Base-by-base conservation (phyloP, 1,140 invertebrate genomes). In the Pectinophora gossypiella region DNA sequence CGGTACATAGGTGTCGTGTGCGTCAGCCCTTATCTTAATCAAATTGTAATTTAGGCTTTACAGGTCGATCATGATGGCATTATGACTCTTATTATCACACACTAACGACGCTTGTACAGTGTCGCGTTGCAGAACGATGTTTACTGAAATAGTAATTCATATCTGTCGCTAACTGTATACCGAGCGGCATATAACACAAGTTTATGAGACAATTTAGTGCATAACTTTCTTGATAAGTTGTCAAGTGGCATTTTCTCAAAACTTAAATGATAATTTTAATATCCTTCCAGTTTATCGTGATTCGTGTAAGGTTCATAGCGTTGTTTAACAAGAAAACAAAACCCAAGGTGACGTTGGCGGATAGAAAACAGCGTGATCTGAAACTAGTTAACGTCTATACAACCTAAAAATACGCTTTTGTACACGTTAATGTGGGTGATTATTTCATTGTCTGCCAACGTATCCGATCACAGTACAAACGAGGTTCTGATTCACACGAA, bases 361-460 rank as follows among this genome's bases (percentile, higher is more conserved):
- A 56, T 53, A 46, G 50, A 56, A 61, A 61, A 52, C 58, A 61
- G 50, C 38, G 23, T 36, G 45, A 52, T 52, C 36, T 38, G 16
- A 60, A 60, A 55, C 27, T 32, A 32, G 27, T 32, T 32, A 32
- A 32, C 27, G 27, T 32, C 27, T 12, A 32, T 32, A 32, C 27
- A 12, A n/a, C 27, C 27, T 32, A 32, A 32, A 32, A 32, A 32
- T 32, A 32, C 27, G 27, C n/a, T n/a, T 32, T 23, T 10, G 10
- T 5, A 23, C 4, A 10, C 22, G 22, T 23, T 32, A 32, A 32
- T 32, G 27, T 32, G 27, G 27, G 52, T 61, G 61, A 68, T 68
- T 65, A 62, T 64, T 68, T 62, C 62, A 64, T 58, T 64, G 56
- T 61, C 60, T 58, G 40, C 48, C 27, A 9, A 32, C 27, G 27